These are phyloP conservation scores for Babylonia areolata DNA, from an alignment of 1,140 invertebrate genomes.

Conservation along the genomic window DNA sequence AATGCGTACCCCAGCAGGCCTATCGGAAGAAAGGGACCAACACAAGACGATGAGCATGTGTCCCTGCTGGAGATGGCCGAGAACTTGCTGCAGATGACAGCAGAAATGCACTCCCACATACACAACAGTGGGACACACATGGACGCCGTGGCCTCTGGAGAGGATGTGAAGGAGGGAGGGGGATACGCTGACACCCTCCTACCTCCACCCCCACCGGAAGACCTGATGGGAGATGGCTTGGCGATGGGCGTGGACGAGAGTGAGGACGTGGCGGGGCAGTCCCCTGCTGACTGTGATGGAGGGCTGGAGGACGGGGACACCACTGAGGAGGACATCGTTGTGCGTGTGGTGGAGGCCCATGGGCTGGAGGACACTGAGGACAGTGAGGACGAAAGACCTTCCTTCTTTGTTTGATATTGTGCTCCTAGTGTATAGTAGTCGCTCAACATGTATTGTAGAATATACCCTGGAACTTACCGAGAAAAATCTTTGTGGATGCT, in stretches of 20 bases:
- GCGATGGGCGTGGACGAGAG: background rate
- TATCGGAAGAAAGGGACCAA: background rate
- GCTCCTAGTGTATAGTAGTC: too few relatives aligned
- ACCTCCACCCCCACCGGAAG: background rate
- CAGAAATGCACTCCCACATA: constrained; percentile 44
- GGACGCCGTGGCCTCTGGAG: background rate
- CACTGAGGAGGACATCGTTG: background rate
- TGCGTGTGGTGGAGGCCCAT: background rate
- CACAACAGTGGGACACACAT: background rate
- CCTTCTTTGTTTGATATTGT: constrained; percentile 35
- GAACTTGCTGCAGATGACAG: constrained; percentile 56
- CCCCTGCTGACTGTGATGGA: background rate
- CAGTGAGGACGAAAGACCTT: background rate
- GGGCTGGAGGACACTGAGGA: background rate
- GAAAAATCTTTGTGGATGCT: background rate
- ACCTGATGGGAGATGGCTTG: background rate
- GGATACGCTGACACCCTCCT: background rate
- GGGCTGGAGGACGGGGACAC: background rate
- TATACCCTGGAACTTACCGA: background rate
- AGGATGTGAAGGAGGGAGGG: background rate
- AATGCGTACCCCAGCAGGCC: background rate
- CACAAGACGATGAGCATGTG: constrained; percentile 28
- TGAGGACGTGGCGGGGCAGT: background rate
- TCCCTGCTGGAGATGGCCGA: constrained; percentile 57
- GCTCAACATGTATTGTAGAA: background rate